Base-by-base conservation (phyloP, 2,113 vertebrate species). In the Bombycilla garrulus region DNA sequence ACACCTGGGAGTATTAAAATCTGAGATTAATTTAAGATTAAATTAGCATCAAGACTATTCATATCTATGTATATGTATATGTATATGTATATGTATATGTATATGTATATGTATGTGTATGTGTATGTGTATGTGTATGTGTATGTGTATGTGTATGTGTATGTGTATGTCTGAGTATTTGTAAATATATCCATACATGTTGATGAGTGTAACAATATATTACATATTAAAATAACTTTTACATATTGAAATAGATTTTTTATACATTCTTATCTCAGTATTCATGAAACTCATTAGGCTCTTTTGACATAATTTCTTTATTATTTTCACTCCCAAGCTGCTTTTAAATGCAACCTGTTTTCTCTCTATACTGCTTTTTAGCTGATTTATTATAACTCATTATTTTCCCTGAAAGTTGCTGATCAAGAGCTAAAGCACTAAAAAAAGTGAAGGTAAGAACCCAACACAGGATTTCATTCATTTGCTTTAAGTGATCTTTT, bases 1-100 rank as follows among this genome's bases (percentile, higher is more conserved):
- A 77, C 88, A 88, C 33, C 71, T 95, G 81, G 36, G 45, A 87
- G 33, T 60, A 94, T 88, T 91, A 91, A 96, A 91, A 95, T 88
- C 47, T 84, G 85, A 86, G n/a, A 91, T 93, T 78, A 83, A 51
- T 70, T 94, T 88, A 91, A 71, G 71, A 94, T 91, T 88, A 90
- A 92, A 95, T 92, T 88, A 95, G 15, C 44, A 77, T 74, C 25
- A 81, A 92, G 25, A 54, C 53, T 92, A 90, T 93, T 95, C 83
- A 96, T 85, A 93, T 58, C 72, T 71, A 58, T 82, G 70, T 66
- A 29, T 83, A 47, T 42, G 12, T 79, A 31, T 76, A n/a, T n/a
- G n/a, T n/a, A n/a, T n/a, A n/a, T n/a, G n/a, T n/a, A n/a, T n/a
- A n/a, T n/a, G n/a, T n/a, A n/a, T n/a, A n/a, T n/a, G n/a, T n/a